A percentile compares a stretch with the other conserved stretches of the same genome.
Conservation (phyloP, 2,888 invertebrate species). For the Leucania comma region DNA sequence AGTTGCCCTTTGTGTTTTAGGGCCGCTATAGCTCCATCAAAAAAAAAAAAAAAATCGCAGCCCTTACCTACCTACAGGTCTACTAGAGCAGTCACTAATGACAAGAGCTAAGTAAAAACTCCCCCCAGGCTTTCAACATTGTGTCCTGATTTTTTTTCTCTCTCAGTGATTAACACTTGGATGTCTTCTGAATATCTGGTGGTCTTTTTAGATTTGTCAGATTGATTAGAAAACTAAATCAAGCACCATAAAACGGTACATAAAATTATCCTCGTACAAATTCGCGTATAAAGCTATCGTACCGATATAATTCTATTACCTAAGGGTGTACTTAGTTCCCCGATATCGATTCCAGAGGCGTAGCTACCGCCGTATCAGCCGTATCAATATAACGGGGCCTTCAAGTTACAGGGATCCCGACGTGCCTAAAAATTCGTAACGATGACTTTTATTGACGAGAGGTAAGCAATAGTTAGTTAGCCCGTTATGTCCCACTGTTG, state of each 20-base stretch:
- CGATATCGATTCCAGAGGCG: slow-evolving; percentile 24
- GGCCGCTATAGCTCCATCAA: too few relatives aligned
- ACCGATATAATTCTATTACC: slow-evolving; percentile 39
- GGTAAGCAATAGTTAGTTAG: too few relatives aligned
- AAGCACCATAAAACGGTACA: neutral
- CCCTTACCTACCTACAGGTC: too few relatives aligned
- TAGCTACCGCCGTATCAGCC: too few relatives aligned
- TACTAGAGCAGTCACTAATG: too few relatives aligned
- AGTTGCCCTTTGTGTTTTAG: too few relatives aligned
- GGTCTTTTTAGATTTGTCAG: neutral
- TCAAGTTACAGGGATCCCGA: too few relatives aligned
- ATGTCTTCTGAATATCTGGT: neutral
- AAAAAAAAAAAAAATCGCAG: too few relatives aligned
- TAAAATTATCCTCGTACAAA: slow-evolving; percentile 8
- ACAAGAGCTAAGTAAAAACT: neutral
- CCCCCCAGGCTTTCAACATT: neutral
- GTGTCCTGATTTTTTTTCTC: neutral
- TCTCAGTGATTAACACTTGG: neutral
- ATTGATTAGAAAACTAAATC: neutral
- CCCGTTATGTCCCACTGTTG: too few relatives aligned
- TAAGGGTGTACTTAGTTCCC: slow-evolving; percentile 24
- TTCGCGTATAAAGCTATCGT: slow-evolving; percentile 13
- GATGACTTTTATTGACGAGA: too few relatives aligned
- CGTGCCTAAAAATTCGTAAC: too few relatives aligned
- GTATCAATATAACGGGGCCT: too few relatives aligned